These are phyloP conservation scores for Drosophila albomicans DNA, from an alignment of 1,140 invertebrate species.

Conservation along the genomic window DNA sequence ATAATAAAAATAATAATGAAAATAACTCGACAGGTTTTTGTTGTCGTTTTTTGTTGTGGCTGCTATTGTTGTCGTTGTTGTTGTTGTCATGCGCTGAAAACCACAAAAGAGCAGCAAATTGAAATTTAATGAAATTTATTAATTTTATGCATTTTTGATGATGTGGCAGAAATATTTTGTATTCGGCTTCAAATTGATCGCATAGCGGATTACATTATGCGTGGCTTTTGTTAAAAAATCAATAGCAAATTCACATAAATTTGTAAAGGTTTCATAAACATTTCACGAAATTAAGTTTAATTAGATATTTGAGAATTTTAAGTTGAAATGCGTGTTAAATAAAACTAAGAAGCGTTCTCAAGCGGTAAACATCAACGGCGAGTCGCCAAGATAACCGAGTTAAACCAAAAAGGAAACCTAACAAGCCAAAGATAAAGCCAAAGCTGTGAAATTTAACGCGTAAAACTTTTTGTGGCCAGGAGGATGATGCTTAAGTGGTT, in stretches of 20 bases:
- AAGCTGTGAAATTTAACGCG: constrained; percentile 24
- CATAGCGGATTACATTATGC: constrained; percentile 22
- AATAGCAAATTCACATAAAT: constrained; percentile 6
- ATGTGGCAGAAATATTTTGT: constrained; percentile 49
- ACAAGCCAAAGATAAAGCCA: constrained; percentile 2
- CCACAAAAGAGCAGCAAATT: constrained; percentile 56
- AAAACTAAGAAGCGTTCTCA: constrained; percentile 13
- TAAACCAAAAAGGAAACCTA: constrained; percentile 17
- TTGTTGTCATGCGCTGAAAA: constrained; percentile 19
- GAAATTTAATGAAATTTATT: constrained; percentile 67
- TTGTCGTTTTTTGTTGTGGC: constrained; percentile 13
- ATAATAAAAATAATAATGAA: constrained; percentile 40
- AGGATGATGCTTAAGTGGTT: constrained; percentile 15
- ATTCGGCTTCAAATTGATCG: constrained; percentile 27
- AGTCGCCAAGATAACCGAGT: background rate
- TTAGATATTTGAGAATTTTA: constrained; percentile 19
- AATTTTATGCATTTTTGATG: constrained; percentile 67
- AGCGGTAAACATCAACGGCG: background rate
- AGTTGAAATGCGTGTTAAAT: constrained; percentile 7
- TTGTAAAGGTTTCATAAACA: background rate
- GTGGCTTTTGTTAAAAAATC: constrained; percentile 4
- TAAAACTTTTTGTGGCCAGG: constrained; percentile 25
- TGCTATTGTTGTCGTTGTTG: constrained; percentile 27
- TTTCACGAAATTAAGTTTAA: background rate
- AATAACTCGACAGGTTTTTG: constrained; percentile 52